Evolutionary conservation across 1,140 invertebrate species (phyloP).

Genomic region (Zaprionus africanus): DNA sequence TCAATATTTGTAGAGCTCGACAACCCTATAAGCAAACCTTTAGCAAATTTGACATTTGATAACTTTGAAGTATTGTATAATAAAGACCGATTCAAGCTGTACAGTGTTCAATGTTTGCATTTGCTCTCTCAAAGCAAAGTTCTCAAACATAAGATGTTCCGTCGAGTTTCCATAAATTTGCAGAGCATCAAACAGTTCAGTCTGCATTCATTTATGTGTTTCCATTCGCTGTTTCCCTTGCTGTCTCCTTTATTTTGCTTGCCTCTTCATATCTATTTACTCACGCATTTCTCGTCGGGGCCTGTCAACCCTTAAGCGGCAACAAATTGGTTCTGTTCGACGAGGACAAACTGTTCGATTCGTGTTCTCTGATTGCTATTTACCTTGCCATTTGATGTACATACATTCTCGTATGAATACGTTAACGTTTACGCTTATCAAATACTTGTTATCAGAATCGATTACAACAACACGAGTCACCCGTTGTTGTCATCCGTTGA

Average conservation of each 20-base stretch:
- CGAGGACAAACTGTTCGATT: conserved; percentile 32
- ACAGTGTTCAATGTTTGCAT: too few species aligned
- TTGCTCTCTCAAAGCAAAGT: background rate
- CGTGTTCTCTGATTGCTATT: conserved; percentile 43
- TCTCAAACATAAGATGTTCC: too few species aligned
- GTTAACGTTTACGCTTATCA: conserved; percentile 81
- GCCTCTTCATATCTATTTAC: conserved; percentile 16
- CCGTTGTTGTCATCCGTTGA: conserved; percentile 54
- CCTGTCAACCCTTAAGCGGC: conserved; percentile 50
- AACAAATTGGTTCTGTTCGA: conserved; percentile 52
- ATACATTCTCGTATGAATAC: conserved; percentile 42
- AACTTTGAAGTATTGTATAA: background rate
- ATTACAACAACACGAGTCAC: conserved; percentile 52
- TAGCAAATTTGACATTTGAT: background rate
- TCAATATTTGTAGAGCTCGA: background rate
- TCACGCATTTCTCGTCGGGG: background rate
- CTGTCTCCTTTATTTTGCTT: conserved; percentile 28
- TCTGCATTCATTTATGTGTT: background rate
- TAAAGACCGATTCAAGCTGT: background rate
- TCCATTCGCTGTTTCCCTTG: background rate
- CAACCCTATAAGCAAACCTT: background rate
- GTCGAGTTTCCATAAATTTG: background rate
- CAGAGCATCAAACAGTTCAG: background rate
- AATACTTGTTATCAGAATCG: conserved; percentile 83
- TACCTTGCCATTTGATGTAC: conserved; percentile 60